Percentiles rank a stretch among this genome's conserved stretches.
Conservation (phyloP, 2,888 invertebrate genomes). For the Amiota communis region DNA sequence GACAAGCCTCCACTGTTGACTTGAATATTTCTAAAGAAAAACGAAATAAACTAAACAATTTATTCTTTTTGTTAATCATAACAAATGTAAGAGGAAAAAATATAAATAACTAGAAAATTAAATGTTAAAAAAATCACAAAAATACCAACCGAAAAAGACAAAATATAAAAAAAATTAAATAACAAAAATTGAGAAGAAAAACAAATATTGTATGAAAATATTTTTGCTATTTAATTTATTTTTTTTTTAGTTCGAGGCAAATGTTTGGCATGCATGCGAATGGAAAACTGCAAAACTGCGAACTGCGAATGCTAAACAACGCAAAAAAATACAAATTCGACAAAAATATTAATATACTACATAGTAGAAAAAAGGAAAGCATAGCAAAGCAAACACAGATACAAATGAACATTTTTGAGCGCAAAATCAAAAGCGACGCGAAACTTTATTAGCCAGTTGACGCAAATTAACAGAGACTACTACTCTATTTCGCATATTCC, state of each 20-base stretch:
- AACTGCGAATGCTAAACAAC: not conserved
- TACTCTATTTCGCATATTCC: conserved; percentile 64
- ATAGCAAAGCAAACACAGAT: not conserved
- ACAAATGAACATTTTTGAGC: conserved; percentile 19
- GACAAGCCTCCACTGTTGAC: conserved; percentile 28
- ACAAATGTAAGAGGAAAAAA: too few species aligned
- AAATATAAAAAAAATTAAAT: conserved; percentile 19
- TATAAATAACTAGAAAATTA: conserved; percentile 1
- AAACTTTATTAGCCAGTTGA: conserved; percentile 71
- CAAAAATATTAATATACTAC: not conserved
- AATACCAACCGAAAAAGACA: conserved; percentile 16
- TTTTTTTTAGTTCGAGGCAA: conserved; percentile 22
- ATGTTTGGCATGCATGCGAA: conserved; percentile 27
- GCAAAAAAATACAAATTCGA: not conserved
- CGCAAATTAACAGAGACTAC: conserved; percentile 72
- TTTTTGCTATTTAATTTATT: conserved; percentile 1
- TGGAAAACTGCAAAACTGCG: conserved; percentile 19
- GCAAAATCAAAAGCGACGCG: conserved; percentile 55
- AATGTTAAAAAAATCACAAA: conserved; percentile 16
- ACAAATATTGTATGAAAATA: not conserved
- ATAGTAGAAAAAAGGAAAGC: not conserved
- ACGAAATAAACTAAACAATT: too few species aligned
- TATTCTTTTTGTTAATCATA: too few species aligned
- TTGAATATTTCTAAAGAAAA: not conserved
- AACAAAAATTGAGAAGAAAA: conserved; percentile 16